Conservation (phyloP, 2,888 invertebrate species). For the Cryptocephalus primarius region DNA sequence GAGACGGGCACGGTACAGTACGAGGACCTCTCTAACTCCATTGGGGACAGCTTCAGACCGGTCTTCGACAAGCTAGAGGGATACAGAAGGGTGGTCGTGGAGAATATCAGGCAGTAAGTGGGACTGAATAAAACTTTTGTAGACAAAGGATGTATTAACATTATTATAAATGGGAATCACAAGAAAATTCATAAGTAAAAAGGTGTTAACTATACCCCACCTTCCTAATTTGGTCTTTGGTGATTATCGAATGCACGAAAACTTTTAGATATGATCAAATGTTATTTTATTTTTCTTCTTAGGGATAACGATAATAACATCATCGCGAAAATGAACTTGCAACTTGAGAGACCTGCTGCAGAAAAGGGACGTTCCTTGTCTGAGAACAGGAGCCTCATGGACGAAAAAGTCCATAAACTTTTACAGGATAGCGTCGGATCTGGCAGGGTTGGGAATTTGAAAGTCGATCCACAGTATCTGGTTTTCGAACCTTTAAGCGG, state of each 20-base stretch:
- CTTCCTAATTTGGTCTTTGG: too few relatives aligned
- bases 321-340: conserved; percentile 63
- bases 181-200: too few relatives aligned
- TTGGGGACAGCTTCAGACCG: conserved; percentile 53
- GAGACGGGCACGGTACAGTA: conserved; percentile 62
- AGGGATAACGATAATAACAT: conserved; percentile 47
- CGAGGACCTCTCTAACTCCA: conserved; percentile 54
- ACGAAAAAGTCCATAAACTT: conserved; percentile 41
- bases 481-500: conserved; percentile 60
- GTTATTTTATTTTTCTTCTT: too few relatives aligned
- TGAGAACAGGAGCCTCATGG: conserved; percentile 22
- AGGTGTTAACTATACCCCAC: too few relatives aligned
- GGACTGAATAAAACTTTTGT: too few relatives aligned
- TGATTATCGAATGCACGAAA: too few relatives aligned
- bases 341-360: conserved; percentile 58
- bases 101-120: conserved; percentile 58
- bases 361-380: conserved; percentile 47
- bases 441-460: conserved; percentile 67
- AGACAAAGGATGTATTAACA: too few relatives aligned
- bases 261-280: too few relatives aligned
- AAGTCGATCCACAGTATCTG: conserved; percentile 71
- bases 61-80: conserved; percentile 55
- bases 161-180: too few relatives aligned
- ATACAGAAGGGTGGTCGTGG: conserved; percentile 57
- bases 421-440: conserved; percentile 58